A percentile compares a stretch with the other conserved stretches of the same genome.
Conservation (phyloP, 2,888 invertebrate genomes). For the Dusona sp. region DNA sequence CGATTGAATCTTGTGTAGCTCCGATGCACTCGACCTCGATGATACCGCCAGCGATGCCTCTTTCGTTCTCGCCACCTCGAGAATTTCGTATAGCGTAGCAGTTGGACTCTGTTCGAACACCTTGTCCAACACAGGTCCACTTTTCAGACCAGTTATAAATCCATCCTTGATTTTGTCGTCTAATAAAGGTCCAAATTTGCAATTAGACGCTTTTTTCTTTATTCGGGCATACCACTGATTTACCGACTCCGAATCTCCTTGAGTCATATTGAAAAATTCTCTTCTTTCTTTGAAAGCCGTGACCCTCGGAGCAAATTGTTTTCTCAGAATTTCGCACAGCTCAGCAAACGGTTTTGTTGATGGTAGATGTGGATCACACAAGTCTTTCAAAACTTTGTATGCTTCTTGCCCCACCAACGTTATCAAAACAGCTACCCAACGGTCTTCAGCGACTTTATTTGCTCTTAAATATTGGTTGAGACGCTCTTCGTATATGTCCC, state of each 20-base stretch:
- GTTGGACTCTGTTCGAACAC: constrained; percentile 65
- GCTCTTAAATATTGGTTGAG: constrained; percentile 68
- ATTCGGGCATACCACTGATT: constrained; percentile 74
- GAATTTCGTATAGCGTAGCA: constrained; percentile 41
- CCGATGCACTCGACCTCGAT: constrained; percentile 22
- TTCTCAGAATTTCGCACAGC: constrained; percentile 65
- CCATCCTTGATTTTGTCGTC: constrained; percentile 73
- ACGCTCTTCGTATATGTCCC: constrained; percentile 69
- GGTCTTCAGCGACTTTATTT: constrained; percentile 69
- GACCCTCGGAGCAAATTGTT: constrained; percentile 66
- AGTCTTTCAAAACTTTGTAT: constrained; percentile 68
- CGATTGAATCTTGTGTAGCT: constrained; percentile 12
- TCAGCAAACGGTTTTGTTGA: constrained; percentile 67
- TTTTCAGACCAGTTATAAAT: constrained; percentile 69
- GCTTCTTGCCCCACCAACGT: constrained; percentile 69
- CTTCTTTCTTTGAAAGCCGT: constrained; percentile 66
- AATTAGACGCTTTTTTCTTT: constrained; percentile 71
- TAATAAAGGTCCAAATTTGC: constrained; percentile 69
- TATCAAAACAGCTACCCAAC: constrained; percentile 69
- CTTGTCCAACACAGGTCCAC: constrained; percentile 62
- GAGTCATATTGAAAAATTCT: constrained; percentile 72
- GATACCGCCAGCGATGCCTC: constrained; percentile 62
- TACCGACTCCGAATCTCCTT: constrained; percentile 69
- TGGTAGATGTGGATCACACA: constrained; percentile 69
- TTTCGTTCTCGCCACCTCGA: constrained; percentile 65